A percentile compares a stretch with the other conserved stretches of the same genome.
Evolutionary conservation across 2,888 invertebrate genomes (phyloP).

Genomic region (Drosophila mayaguana): DNA sequence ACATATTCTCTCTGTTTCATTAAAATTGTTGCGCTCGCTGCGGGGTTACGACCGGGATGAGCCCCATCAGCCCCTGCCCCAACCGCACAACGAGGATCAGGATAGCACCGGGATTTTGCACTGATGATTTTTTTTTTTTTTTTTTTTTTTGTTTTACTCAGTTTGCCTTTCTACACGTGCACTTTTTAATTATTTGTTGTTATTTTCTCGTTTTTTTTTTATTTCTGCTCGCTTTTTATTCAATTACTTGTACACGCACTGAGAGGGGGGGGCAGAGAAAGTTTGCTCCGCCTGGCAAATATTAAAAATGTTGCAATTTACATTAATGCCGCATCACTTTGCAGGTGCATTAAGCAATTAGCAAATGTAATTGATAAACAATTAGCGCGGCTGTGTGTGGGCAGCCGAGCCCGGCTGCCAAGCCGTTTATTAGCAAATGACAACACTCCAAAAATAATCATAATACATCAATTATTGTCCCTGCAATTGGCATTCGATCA

Average conservation of each 20-base stretch:
- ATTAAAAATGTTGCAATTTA: conserved; percentile 59
- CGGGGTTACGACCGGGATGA: conserved; percentile 22
- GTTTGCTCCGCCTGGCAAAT: conserved; percentile 29
- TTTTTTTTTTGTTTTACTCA: conserved; percentile 10
- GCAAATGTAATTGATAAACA: conserved; percentile 76
- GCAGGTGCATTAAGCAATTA: conserved; percentile 72
- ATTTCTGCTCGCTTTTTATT: conserved; percentile 55
- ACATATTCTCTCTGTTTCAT: conserved; percentile 78
- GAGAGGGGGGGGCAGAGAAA: conserved; percentile 5
- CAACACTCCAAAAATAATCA: not conserved
- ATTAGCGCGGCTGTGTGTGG: conserved; percentile 57
- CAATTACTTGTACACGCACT: conserved; percentile 64
- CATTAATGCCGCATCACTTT: conserved; percentile 51
- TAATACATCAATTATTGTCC: not conserved
- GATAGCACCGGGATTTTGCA: conserved; percentile 21
- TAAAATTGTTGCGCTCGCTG: conserved; percentile 71
- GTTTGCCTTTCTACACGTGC: conserved; percentile 43
- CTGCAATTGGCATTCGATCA: not conserved
- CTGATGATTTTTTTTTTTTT: not conserved
- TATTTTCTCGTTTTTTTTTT: conserved; percentile 34
- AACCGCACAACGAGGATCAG: conserved; percentile 12
- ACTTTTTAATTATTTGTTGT: conserved; percentile 54
- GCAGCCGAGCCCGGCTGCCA: conserved; percentile 10
- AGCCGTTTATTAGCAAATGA: conserved; percentile 2
- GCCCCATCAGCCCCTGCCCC: not conserved